Percentiles rank a stretch among this genome's conserved stretches.
Evolutionary conservation across 2,113 vertebrate species (phyloP).

Genomic region (Mesembrinibis cayennensis): DNA sequence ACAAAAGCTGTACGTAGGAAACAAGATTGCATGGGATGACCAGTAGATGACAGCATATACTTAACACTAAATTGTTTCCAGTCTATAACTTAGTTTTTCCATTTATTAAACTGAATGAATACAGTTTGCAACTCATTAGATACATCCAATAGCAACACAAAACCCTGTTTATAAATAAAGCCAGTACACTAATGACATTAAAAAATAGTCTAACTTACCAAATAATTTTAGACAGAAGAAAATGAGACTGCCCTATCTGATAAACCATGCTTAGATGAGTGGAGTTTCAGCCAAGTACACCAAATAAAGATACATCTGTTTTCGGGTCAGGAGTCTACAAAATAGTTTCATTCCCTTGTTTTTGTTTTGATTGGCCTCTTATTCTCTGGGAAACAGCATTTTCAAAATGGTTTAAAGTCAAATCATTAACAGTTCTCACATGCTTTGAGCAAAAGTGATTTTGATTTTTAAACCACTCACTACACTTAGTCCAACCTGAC

Average conservation of each 20-base stretch:
- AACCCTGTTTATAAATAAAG: not conserved
- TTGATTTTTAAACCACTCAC: not conserved
- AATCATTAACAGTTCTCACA: not conserved
- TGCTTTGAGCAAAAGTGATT: not conserved
- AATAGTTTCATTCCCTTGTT: not conserved
- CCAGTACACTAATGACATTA: not conserved
- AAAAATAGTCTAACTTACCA: not conserved
- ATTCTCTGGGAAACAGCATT: not conserved
- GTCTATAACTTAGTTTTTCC: not conserved
- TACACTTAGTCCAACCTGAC: not conserved
- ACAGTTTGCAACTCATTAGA: not conserved
- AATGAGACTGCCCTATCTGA: not conserved
- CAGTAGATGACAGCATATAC: conserved; percentile 36
- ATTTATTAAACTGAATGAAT: not conserved
- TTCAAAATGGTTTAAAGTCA: not conserved
- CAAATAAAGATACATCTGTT: not conserved
- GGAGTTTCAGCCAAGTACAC: not conserved
- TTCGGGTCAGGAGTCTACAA: not conserved
- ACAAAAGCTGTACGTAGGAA: not conserved
- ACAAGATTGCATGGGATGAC: not conserved
- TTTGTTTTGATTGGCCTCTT: not conserved
- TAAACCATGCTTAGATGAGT: not conserved
- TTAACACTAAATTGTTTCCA: not conserved
- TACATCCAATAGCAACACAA: not conserved
- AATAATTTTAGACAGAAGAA: not conserved